These are phyloP conservation scores for Drosophila pegasa DNA, from an alignment of 2,888 invertebrate genomes.

Conservation along the genomic window DNA sequence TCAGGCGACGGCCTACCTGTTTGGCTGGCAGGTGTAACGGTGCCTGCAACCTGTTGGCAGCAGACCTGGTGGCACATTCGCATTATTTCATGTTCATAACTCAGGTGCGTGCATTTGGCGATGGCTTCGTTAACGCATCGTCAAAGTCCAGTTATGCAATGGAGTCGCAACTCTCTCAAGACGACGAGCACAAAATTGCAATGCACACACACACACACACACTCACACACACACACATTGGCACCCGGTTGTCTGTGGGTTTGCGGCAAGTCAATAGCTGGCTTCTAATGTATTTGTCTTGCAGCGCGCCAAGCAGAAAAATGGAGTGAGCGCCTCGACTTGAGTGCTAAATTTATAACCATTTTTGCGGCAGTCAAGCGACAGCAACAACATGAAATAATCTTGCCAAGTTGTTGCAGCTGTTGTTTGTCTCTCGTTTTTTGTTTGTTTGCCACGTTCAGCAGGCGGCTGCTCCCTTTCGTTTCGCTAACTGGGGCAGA, in stretches of 20 bases:
- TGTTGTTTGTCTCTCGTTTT: constrained; percentile 25
- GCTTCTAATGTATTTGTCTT: constrained; percentile 76
- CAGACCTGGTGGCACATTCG: constrained; percentile 61
- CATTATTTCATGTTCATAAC: constrained; percentile 79
- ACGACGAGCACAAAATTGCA: constrained; percentile 46
- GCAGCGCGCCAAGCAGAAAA: constrained; percentile 47
- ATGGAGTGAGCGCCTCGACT: constrained; percentile 56
- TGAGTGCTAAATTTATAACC: constrained; percentile 75
- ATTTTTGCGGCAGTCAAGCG: constrained; percentile 48
- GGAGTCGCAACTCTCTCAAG: constrained; percentile 37
- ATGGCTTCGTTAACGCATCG: constrained; percentile 78
- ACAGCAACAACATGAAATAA: constrained; percentile 39
- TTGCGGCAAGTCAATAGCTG: constrained; percentile 53
- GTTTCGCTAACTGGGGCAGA: constrained; percentile 79
- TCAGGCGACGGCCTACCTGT: constrained; percentile 42
- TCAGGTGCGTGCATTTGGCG: constrained; percentile 66
- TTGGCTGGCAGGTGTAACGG: constrained; percentile 61
- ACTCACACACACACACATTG: constrained; percentile 10
- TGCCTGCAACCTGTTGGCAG: constrained; percentile 71
- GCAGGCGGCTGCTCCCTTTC: constrained; percentile 70
- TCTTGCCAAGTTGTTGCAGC: constrained; percentile 39
- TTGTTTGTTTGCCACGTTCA: constrained; percentile 63
- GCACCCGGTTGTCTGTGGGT: constrained; percentile 7
- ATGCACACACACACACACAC: constrained; percentile 21
- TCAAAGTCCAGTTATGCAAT: constrained; percentile 80